Conservation (phyloP, 2,888 invertebrate genomes). For the Chironomus riparius region DNA sequence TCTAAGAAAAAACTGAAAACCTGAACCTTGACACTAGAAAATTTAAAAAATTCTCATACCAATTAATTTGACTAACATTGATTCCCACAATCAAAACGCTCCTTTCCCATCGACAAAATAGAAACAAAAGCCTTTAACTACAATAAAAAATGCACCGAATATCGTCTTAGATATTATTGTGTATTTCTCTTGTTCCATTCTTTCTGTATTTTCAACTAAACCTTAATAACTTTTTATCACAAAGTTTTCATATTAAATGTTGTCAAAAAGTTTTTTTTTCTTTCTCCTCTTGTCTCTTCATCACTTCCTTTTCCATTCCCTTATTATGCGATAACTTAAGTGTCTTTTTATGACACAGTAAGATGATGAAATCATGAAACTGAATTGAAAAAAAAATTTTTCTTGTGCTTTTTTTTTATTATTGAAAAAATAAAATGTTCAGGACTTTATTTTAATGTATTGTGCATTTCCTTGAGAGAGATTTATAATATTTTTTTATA, state of each 20-base stretch:
- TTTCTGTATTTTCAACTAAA: neutral
- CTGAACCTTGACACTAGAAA: too few species aligned
- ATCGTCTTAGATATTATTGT: neutral
- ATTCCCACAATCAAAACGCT: too few species aligned
- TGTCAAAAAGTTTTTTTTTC: neutral
- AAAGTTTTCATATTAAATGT: constrained; percentile 23
- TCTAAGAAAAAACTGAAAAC: too few species aligned
- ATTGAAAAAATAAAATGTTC: too few species aligned
- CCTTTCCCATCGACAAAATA: too few species aligned
- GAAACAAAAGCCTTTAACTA: too few species aligned
- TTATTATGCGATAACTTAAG: constrained; percentile 6
- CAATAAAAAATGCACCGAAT: too few species aligned
- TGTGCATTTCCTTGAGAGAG: too few species aligned
- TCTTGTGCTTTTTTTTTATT: neutral
- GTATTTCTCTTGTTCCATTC: neutral
- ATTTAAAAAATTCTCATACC: too few species aligned
- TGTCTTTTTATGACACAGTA: constrained; percentile 16
- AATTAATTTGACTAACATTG: too few species aligned
- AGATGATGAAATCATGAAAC: neutral
- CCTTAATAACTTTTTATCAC: neutral
- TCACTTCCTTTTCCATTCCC: neutral
- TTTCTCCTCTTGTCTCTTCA: neutral
- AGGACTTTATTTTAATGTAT: too few species aligned
- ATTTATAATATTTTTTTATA: too few species aligned
- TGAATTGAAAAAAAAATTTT: neutral